Evolutionary conservation across 2,113 vertebrate genomes (phyloP).

Genomic region (Thoracochromis brauschi): DNA sequence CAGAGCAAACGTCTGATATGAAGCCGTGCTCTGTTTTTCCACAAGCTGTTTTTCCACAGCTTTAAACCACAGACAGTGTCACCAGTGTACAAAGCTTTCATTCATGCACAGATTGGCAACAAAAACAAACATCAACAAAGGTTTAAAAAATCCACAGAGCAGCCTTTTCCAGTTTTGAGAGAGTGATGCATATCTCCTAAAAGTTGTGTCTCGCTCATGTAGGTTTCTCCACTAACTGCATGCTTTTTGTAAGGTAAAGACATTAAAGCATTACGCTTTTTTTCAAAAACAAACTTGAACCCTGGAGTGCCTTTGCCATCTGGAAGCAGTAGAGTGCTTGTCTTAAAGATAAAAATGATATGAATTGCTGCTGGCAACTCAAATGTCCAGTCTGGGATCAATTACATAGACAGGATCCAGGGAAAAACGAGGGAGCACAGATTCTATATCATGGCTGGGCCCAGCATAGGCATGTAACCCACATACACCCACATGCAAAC

Average conservation of each 20-base stretch:
- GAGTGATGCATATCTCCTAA: background rate
- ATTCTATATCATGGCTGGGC: slow-evolving; percentile 26
- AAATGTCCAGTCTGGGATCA: slow-evolving; percentile 75
- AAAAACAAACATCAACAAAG: slow-evolving; percentile 7
- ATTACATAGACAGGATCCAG: slow-evolving; percentile 70
- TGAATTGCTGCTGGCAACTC: slow-evolving; percentile 72
- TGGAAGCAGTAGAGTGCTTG: slow-evolving; percentile 71
- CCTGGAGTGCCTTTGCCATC: slow-evolving; percentile 64
- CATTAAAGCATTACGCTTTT: slow-evolving; percentile 63
- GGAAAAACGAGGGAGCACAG: slow-evolving; percentile 4
- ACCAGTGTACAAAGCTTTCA: background rate
- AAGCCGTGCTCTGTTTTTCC: background rate
- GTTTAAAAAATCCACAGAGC: background rate
- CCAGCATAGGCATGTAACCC: slow-evolving; percentile 2
- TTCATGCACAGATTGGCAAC: background rate
- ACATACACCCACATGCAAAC: slow-evolving; percentile 16
- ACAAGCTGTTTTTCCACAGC: background rate
- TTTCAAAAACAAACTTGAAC: slow-evolving; percentile 64
- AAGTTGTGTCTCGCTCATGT: background rate
- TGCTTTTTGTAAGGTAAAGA: slow-evolving; percentile 53
- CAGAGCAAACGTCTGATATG: background rate
- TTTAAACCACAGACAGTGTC: background rate
- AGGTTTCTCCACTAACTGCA: background rate
- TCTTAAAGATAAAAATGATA: slow-evolving; percentile 76
- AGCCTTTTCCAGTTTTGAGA: background rate